Base-by-base conservation (phyloP, 2,113 vertebrate species). In the Deroptyus accipitrinus region DNA sequence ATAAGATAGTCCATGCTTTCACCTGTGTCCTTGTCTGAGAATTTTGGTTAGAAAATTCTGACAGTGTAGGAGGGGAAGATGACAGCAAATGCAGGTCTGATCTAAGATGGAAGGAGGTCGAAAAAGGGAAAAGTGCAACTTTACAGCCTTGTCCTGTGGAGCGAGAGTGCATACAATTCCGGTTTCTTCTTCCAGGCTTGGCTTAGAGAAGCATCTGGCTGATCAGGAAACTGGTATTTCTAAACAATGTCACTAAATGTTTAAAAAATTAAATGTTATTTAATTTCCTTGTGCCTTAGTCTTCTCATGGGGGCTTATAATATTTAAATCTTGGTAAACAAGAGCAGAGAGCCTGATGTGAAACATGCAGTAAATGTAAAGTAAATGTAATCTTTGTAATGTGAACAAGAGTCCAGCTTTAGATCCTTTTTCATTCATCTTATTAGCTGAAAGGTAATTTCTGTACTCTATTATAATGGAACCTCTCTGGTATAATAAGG, bases 301-400 rank as follows among this genome's bases (percentile, higher is more conserved):
- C 69, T 86, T 90, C 94, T 82, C 83, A 5, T 24, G 52, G 66
- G 86, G 92, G 83, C 82, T 91, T 91, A 85, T 68, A 74, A 75
- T 91, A 79, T 89, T 91, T 95, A 91, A 96, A 37, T 79, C 80
- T 82, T n/a, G 30, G 74, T 80, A 95, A 95, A 91, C 81, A 83
- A 23, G 62, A 93, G 54, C 54, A 67, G 84, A 59, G 74, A 94
- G 63, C 94, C 83, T 82, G 44, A 92, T 91, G 91, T 96, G 88
- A 95, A 93, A 91, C 82, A 37, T 3, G 59, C 49, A 51, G 90
- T 87, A 91, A 96, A 91, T 96, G 75, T 66, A 92, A 96, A 54
- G 87, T 85, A 91, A 96, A 91, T 96, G 78, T 62, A 93, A 96
- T 96, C 82, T 88, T 42, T 66, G 31, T 72, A 93, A 82, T 46